Base-by-base conservation (phyloP, 2,113 vertebrate species). In the Cepphus grylle region DNA sequence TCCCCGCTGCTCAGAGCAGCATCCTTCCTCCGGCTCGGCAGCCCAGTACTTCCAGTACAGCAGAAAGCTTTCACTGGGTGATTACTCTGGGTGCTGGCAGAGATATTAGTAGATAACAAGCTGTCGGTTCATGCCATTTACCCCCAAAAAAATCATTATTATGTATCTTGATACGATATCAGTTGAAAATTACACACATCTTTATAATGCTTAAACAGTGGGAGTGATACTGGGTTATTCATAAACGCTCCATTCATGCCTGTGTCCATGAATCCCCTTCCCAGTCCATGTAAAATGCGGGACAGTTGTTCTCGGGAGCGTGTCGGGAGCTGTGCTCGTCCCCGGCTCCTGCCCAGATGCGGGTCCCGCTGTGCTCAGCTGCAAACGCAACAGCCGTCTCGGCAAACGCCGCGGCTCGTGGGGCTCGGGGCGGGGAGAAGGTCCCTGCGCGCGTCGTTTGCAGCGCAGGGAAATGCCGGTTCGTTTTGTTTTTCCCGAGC, bases 321-420 rank as follows among this genome's bases (percentile, higher is more conserved):
- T 2, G 20, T 8, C 2, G 1, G 40, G 47, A 56, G 67, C 67
- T 20, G 66, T 6, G n/a, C 67, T 43, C 12, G 0, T 26, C 72
- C 84, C 18, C 56, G 52, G 36, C 79, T 43, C 67, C 30, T 29
- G 30, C 61, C 27, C 27, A 45, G 1, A 1, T 1, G 16, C 29
- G 2, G 8, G 22, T 3, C 6, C n/a, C 58, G 8, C 3, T 1
- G 15, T 11, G n/a, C 61, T 43, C 52, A 13, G 52, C 50, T 65
- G 27, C 58, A 8, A 15, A 47, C 20, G 6, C 2, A 32, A 7
- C 5, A 5, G 69, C 81, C 14, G 29, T 47, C 71, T 17, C 2
- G 32, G 47, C 29, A 4, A 19, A 6, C 5, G 4, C 8, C 9
- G 0, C 2, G 32, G 9, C 6, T 9, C 65, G 34, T 1, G 0